phyloP scores from a whole-genome alignment of 2,113 vertebrate species.

The Rhinichthys klamathensis region DNA sequence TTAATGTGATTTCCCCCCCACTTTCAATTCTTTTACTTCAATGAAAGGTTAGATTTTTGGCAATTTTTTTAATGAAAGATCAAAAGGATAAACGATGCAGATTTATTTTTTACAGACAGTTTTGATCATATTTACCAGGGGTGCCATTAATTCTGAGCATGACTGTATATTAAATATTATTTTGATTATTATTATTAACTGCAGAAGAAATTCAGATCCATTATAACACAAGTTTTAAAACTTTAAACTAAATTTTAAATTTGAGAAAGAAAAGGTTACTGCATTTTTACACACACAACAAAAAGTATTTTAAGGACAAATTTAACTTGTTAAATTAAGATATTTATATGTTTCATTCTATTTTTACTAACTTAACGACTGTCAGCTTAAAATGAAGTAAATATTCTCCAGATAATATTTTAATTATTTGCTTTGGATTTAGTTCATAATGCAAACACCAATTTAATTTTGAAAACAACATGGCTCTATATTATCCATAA shows the following conservation, averaged over 20 bases:
- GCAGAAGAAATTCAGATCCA: neutral
- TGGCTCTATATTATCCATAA: too few relatives aligned
- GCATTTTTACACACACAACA: neutral
- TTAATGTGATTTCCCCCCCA: too few relatives aligned
- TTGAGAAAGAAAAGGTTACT: neutral
- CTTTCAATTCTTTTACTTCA: too few relatives aligned
- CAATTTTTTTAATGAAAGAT: too few relatives aligned
- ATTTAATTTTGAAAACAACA: too few relatives aligned
- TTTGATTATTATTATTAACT: neutral
- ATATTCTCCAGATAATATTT: neutral
- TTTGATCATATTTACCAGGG: too few relatives aligned
- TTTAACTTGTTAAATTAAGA: neutral
- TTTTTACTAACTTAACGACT: neutral
- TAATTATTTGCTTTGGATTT: neutral
- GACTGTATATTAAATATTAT: neutral
- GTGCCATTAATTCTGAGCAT: too few relatives aligned
- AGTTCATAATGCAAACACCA: too few relatives aligned
- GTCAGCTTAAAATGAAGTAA: neutral
- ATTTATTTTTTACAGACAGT: too few relatives aligned
- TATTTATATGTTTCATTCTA: neutral
- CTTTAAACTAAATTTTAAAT: neutral
- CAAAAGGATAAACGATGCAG: too few relatives aligned
- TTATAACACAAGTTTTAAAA: neutral
- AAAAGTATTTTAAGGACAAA: neutral
- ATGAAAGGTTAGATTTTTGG: too few relatives aligned